Evolutionary conservation across 2,113 vertebrate genomes (phyloP), one percentile per base, ranked within the genome.

Genomic region (Macroglossus sobrinus): DNA sequence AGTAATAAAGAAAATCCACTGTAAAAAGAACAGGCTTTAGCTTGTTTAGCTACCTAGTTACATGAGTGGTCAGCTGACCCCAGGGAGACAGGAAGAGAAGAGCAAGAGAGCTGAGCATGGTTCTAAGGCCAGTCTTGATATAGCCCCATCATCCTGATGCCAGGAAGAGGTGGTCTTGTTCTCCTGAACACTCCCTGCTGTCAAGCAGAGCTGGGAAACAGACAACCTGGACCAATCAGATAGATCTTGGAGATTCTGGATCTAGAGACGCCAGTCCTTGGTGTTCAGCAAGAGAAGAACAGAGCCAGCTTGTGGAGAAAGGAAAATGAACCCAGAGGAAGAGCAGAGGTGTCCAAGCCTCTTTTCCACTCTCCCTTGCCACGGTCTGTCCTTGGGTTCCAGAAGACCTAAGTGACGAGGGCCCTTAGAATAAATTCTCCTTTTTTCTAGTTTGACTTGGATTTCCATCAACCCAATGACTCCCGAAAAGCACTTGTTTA

Each of bases 21-120:
- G 15, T 1, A 57, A 24, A 72, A 43, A 22, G 53, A 35, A 13
- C 24, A 22, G 43, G n/a, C 18, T 53, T 28, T 14, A 45, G 38
- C 72, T 35, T 53, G 24, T 6, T 21, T 35, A 45, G 30, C 64
- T 66, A 18, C 14, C 13, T 11, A n/a, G 28, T 33, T 24, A 30
- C 9, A 21, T 5, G 38, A 24, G 35, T 9, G 19, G 19, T 59
- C 18, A 3, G n/a, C 85, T 4, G 30, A 74, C 22, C 4, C 12
- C 22, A 74, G 30, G 35, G 30, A 38, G n/a, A n/a, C 71, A 69
- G 86, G 55, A 80, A 64, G 50, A 40, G 43, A 12, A 11, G 50
- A 21, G 40, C 0, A 4, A 59, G 45, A 33, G 81, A 40, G 72
- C 75, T 19, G 33, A 21, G 10, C 0, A 0, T 5, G 28, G 50